Evolutionary conservation across 2,113 vertebrate species (phyloP).

Genomic region (Podarcis cretensis): DNA sequence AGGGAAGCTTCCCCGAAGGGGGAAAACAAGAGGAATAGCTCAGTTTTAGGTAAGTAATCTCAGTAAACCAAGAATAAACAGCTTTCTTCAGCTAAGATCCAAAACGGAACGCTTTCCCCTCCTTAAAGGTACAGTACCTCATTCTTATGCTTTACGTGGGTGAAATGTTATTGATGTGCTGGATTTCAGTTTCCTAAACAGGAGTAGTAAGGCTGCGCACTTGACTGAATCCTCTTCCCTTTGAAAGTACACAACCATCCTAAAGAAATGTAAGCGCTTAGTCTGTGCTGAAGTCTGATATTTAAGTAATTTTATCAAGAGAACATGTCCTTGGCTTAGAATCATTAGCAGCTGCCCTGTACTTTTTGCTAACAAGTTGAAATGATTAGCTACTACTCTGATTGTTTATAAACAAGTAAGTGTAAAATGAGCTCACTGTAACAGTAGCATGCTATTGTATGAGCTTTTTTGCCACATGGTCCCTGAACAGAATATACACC

Average conservation of each 20-base stretch:
- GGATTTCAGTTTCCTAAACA: conserved; percentile 52
- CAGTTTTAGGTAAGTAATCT: conserved; percentile 87
- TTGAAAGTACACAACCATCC: conserved; percentile 23
- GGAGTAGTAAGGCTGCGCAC: conserved; percentile 6
- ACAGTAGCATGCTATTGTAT: neutral
- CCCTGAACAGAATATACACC: neutral
- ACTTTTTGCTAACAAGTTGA: conserved; percentile 17
- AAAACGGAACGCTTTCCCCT: conserved; percentile 62
- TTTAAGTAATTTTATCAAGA: conserved; percentile 39
- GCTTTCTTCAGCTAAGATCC: conserved; percentile 70
- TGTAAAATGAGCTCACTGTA: neutral
- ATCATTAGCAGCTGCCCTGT: neutral
- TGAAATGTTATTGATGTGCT: conserved; percentile 47
- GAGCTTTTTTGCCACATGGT: neutral
- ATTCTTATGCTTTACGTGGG: conserved; percentile 31
- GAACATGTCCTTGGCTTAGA: conserved; percentile 8
- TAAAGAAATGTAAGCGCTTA: conserved; percentile 46
- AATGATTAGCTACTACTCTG: neutral
- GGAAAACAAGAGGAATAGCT: conserved; percentile 82
- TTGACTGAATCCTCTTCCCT: conserved; percentile 1
- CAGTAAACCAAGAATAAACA: conserved; percentile 81
- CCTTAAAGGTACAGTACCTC: conserved; percentile 86
- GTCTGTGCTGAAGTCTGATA: conserved; percentile 26
- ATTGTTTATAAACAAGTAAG: conserved; percentile 3
- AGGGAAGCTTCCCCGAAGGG: conserved; percentile 89